These are phyloP conservation scores for Drosophila cognata DNA, from an alignment of 2,888 invertebrate genomes.

Conservation along the genomic window DNA sequence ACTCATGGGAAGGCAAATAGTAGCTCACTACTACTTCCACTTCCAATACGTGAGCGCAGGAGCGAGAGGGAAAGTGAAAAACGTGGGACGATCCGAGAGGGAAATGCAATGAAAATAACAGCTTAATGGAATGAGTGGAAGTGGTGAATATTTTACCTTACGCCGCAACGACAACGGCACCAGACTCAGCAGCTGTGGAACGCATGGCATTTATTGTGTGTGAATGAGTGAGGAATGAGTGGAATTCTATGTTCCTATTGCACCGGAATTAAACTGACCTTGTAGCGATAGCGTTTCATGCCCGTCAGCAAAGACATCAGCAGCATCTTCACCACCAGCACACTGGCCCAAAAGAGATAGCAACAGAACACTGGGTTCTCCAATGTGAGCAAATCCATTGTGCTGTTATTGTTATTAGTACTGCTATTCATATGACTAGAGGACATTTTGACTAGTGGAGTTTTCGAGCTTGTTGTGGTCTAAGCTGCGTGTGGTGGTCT, in stretches of 20 bases:
- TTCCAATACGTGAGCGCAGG: slow-evolving; percentile 7
- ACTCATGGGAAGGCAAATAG: not conserved
- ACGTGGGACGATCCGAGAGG: not conserved
- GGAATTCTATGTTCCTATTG: not conserved
- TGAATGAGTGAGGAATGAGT: slow-evolving; percentile 13
- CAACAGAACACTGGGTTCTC: slow-evolving; percentile 84
- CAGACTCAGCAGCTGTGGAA: slow-evolving; percentile 72
- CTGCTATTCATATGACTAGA: slow-evolving; percentile 11
- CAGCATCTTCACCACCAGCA: slow-evolving; percentile 85
- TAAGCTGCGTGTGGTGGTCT: slow-evolving; percentile 9
- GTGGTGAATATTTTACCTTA: slow-evolving; percentile 62
- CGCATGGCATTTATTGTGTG: not conserved
- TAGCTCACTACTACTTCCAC: slow-evolving; percentile 5
- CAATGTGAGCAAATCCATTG: slow-evolving; percentile 67
- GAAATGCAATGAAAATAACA: not conserved
- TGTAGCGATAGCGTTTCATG: slow-evolving; percentile 83
- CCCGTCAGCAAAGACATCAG: slow-evolving; percentile 85
- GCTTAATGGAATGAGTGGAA: not conserved
- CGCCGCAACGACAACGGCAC: slow-evolving; percentile 66
- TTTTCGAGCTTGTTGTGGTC: not conserved
- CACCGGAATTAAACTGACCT: slow-evolving; percentile 72
- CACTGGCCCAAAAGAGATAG: slow-evolving; percentile 84
- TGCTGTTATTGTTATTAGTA: not conserved
- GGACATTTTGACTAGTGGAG: slow-evolving; percentile 5
- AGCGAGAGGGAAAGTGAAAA: slow-evolving; percentile 10